A percentile compares a stretch with the other conserved stretches of the same genome.
phyloP scores from a whole-genome alignment of 2,113 vertebrate genomes.

The Pagrus major region DNA sequence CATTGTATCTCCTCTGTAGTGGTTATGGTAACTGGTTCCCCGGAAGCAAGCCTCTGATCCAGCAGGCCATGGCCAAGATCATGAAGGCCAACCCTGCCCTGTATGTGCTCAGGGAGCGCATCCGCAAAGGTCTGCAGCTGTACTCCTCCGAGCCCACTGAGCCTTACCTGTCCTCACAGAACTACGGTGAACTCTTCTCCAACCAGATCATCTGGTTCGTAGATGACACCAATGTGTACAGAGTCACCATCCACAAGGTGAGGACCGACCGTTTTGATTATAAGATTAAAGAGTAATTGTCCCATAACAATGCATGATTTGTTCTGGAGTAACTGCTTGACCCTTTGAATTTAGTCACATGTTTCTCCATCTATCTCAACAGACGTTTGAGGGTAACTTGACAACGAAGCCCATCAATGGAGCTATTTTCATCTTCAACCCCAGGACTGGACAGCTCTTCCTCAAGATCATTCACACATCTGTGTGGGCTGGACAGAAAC shows the following conservation, averaged over 20 bases:
- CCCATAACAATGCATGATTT: background rate
- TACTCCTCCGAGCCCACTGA: slow-evolving; percentile 99
- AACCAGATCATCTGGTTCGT: slow-evolving; percentile 99
- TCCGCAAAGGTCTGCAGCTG: slow-evolving; percentile 97
- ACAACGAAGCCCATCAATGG: slow-evolving; percentile 99
- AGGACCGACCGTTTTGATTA: slow-evolving; percentile 4
- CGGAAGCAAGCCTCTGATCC: slow-evolving; percentile 97
- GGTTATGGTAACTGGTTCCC: slow-evolving; percentile 99
- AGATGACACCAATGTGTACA: slow-evolving; percentile 98
- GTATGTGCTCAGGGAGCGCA: slow-evolving; percentile 97
- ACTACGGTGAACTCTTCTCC: slow-evolving; percentile 99
- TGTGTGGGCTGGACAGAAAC: slow-evolving; percentile 99
- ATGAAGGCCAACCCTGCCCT: slow-evolving; percentile 99
- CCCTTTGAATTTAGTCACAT: background rate
- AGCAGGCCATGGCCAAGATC: slow-evolving; percentile 99
- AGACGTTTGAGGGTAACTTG: slow-evolving; percentile 99
- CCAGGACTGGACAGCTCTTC: slow-evolving; percentile 98
- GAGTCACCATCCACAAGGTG: slow-evolving; percentile 99
- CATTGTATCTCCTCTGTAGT: slow-evolving; percentile 72
- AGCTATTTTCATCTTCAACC: slow-evolving; percentile 99
- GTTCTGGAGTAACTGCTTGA: background rate
- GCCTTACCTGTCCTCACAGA: slow-evolving; percentile 98
- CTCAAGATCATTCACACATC: slow-evolving; percentile 99
- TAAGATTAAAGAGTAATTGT: background rate
- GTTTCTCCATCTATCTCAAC: background rate